Conservation (phyloP, 2,113 vertebrate species). For the Ochotona curzoniae region DNA sequence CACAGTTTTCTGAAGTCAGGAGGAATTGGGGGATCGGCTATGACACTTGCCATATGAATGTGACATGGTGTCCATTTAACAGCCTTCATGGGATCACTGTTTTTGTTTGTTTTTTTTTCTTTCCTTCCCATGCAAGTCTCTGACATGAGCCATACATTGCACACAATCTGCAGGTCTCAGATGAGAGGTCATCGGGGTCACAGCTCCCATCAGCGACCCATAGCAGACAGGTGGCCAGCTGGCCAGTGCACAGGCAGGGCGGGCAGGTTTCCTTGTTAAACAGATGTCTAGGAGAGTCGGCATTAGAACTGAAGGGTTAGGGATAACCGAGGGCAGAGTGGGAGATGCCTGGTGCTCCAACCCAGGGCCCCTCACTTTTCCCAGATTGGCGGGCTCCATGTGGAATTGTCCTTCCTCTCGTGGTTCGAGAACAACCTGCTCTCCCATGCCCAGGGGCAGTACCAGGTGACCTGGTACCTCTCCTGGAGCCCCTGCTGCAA, state of each 20-base stretch:
- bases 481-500: background rate
- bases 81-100: background rate
- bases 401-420: conserved; percentile 28
- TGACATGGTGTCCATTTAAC: background rate
- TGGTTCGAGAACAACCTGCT: background rate
- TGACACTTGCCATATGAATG: too few species aligned
- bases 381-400: background rate
- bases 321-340: too few species aligned
- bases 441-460: fast-evolving
- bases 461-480: conserved; percentile 19
- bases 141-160: background rate
- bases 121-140: background rate
- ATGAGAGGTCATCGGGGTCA: background rate
- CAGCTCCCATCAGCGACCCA: too few species aligned
- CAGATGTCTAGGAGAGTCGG: background rate
- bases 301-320: too few species aligned
- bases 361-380: fast-evolving
- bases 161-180: fast-evolving
- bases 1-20: background rate
- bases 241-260: background rate
- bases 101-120: background rate
- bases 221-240: background rate
- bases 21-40: background rate
- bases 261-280: background rate
- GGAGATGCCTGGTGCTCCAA: too few species aligned